Evolutionary conservation across 2,113 vertebrate species (phyloP).

Genomic region (Cnemophilus loriae): DNA sequence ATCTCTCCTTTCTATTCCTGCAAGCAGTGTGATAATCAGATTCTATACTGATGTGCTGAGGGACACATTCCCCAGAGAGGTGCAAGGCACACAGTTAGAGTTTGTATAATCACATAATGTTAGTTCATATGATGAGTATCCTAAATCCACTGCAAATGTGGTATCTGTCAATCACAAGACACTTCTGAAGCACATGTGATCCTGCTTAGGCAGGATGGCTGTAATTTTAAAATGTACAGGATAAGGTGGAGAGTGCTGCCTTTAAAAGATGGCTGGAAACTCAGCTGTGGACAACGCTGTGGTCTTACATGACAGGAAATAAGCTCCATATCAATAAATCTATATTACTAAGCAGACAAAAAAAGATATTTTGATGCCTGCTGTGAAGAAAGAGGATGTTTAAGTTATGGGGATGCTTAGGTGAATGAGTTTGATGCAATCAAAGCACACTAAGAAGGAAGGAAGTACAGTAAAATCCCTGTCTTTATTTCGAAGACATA

Average conservation of each 20-base stretch:
- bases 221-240: neutral
- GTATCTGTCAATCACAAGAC: constrained; percentile 30
- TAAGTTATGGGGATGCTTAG: constrained; percentile 49
- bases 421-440: constrained; percentile 31
- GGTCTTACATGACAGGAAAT: neutral
- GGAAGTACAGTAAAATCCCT: constrained; percentile 33
- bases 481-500: neutral
- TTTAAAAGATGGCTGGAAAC: neutral
- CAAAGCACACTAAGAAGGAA: constrained; percentile 35
- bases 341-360: neutral
- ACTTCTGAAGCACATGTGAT: constrained; percentile 9
- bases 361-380: neutral
- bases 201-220: neutral
- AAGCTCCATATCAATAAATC: neutral
- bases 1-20: neutral
- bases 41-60: neutral
- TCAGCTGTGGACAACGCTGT: neutral
- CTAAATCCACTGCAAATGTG: neutral
- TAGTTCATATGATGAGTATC: neutral
- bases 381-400: constrained; percentile 20
- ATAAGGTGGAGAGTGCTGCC: neutral
- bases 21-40: neutral
- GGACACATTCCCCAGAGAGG: neutral
- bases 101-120: neutral
- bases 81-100: neutral